These are phyloP conservation scores for Monodelphis domestica DNA, from an alignment of 2,797 vertebrate genomes.

Conservation along the genomic window DNA sequence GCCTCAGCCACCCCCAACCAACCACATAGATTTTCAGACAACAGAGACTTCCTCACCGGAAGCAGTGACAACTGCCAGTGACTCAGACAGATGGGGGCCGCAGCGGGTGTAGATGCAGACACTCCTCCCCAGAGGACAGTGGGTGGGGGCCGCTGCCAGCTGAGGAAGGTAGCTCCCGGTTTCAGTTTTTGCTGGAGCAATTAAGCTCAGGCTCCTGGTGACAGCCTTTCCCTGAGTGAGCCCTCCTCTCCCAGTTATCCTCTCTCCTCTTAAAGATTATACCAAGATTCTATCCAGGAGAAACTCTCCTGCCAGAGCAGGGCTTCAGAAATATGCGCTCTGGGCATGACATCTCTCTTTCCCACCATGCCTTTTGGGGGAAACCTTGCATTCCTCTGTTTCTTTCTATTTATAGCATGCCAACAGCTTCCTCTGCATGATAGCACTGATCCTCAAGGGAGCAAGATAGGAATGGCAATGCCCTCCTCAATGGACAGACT, in stretches of 20 bases:
- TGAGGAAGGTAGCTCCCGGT: not conserved
- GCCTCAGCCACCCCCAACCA: not conserved
- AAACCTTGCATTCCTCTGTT: not conserved
- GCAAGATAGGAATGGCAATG: not conserved
- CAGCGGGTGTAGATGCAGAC: not conserved
- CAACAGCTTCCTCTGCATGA: not conserved
- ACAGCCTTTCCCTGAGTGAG: not conserved
- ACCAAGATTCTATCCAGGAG: not conserved
- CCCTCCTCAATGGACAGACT: not conserved
- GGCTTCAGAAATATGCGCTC: not conserved
- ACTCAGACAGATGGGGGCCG: slow-evolving; percentile 15
- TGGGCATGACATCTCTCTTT: not conserved
- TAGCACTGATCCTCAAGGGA: not conserved
- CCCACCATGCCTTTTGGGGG: not conserved
- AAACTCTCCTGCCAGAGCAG: not conserved
- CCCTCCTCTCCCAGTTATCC: not conserved
- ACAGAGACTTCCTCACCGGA: slow-evolving; percentile 30
- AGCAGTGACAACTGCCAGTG: slow-evolving; percentile 22
- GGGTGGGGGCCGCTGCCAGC: not conserved
- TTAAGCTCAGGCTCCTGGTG: not conserved
- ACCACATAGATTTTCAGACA: slow-evolving; percentile 12
- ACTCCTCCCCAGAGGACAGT: not conserved
- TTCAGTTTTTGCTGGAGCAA: not conserved
- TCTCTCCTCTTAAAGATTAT: not conserved
- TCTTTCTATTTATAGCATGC: not conserved